These are phyloP conservation scores for Ophion obscuratus DNA, from an alignment of 2,888 invertebrate species.

Conservation along the genomic window DNA sequence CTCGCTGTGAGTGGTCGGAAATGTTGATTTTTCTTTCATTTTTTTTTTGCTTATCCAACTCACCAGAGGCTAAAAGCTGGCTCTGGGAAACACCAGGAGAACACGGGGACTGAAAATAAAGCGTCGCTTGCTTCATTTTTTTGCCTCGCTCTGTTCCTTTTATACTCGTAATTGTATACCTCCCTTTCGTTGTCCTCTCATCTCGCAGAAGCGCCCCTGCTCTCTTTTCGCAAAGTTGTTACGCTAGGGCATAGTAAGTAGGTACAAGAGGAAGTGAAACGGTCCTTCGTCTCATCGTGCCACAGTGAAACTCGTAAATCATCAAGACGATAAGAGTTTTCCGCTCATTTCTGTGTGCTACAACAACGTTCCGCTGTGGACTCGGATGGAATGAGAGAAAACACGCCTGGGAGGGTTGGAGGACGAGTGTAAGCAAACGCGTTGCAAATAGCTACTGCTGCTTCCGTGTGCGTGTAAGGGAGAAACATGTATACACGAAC, in stretches of 20 bases:
- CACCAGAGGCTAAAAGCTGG: slow-evolving; percentile 30
- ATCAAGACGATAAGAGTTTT: slow-evolving; percentile 70
- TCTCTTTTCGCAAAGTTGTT: slow-evolving; percentile 42
- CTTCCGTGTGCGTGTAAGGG: neutral
- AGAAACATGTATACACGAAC: neutral
- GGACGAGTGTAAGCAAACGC: slow-evolving; percentile 46
- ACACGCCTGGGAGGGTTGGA: slow-evolving; percentile 32
- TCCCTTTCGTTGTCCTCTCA: slow-evolving; percentile 11
- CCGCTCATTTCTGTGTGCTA: slow-evolving; percentile 63
- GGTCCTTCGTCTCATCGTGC: slow-evolving; percentile 55
- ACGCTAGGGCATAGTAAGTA: slow-evolving; percentile 45
- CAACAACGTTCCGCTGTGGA: slow-evolving; percentile 27
- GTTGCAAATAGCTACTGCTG: slow-evolving; percentile 43
- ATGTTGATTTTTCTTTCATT: slow-evolving; percentile 27
- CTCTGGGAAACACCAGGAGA: neutral
- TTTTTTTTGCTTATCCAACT: slow-evolving; percentile 16
- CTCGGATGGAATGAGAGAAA: slow-evolving; percentile 44
- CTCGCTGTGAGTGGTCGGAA: slow-evolving; percentile 38
- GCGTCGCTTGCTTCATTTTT: slow-evolving; percentile 25
- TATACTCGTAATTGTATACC: slow-evolving; percentile 14
- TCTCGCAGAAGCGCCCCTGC: neutral
- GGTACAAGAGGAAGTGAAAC: slow-evolving; percentile 62
- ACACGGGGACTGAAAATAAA: slow-evolving; percentile 5
- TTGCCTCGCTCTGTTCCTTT: slow-evolving; percentile 17
- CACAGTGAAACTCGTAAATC: slow-evolving; percentile 67